A percentile compares a stretch with the other conserved stretches of the same genome.
Evolutionary conservation across 2,113 vertebrate genomes (phyloP).

Genomic region (Saimiri boliviensis): DNA sequence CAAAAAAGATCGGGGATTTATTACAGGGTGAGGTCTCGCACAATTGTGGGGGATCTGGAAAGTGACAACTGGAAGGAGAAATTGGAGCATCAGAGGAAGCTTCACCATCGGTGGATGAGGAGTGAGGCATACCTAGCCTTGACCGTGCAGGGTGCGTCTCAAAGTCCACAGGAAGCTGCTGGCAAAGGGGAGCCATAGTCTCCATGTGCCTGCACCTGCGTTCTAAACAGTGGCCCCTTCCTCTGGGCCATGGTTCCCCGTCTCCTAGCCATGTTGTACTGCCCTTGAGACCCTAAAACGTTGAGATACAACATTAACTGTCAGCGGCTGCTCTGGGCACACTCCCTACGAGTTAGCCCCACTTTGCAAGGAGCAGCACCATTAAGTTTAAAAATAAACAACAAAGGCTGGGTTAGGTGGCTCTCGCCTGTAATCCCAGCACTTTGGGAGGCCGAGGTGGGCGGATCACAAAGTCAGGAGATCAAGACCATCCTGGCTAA

Average conservation of each 20-base stretch:
- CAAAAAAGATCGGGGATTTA: neutral
- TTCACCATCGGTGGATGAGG: neutral
- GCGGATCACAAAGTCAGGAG: too few relatives aligned
- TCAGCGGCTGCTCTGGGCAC: neutral
- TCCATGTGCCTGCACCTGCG: neutral
- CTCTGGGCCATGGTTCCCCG: neutral
- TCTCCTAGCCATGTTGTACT: neutral
- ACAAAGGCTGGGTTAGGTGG: too few relatives aligned
- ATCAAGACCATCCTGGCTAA: too few relatives aligned
- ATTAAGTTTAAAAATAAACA: too few relatives aligned
- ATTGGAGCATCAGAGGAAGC: neutral
- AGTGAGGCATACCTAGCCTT: neutral
- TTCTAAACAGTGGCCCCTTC: too few relatives aligned
- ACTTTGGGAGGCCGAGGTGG: too few relatives aligned
- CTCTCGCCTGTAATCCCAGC: too few relatives aligned
- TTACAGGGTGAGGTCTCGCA: neutral
- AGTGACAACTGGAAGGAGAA: neutral
- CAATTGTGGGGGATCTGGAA: too few relatives aligned
- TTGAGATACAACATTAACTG: neutral
- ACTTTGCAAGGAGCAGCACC: too few relatives aligned
- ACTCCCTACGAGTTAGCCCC: too few relatives aligned
- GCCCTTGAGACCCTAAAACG: neutral
- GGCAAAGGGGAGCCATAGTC: rapidly evolving
- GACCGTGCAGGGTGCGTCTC: neutral
- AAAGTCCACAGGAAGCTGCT: neutral